Conservation (phyloP, 1,140 invertebrate species). For the Anastatus disparis region DNA sequence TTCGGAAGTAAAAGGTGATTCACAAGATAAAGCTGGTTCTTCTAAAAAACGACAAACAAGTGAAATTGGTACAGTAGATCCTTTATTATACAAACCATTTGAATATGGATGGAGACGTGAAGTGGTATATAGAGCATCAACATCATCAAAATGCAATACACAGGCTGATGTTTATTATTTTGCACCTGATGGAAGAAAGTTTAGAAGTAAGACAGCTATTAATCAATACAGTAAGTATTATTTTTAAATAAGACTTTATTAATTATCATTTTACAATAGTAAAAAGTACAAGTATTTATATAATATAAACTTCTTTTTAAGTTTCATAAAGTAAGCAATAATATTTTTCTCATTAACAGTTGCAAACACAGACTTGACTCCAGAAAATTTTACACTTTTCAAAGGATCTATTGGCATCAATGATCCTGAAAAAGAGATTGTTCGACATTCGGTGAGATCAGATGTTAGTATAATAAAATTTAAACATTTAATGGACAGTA, state of each 20-base stretch:
- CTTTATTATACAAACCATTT: conserved; percentile 67
- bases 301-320: no score
- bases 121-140: conserved; percentile 70
- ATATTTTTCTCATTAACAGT: not conserved
- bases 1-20: not conserved
- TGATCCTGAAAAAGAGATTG: conserved; percentile 74
- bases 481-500: no score
- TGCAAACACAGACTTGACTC: conserved; percentile 55
- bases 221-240: conserved; percentile 1
- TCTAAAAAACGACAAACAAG: not conserved
- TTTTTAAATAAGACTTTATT: not conserved
- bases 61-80: conserved; percentile 50
- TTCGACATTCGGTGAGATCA: conserved; percentile 67
- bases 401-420: conserved; percentile 74
- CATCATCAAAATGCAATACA: conserved; percentile 57
- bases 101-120: conserved; percentile 75
- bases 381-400: conserved; percentile 77
- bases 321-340: no score
- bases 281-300: no score
- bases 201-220: not conserved
- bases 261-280: not conserved
- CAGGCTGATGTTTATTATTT: conserved; percentile 77
- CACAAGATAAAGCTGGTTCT: not conserved
- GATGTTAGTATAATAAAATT: conserved; percentile 10
- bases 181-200: conserved; percentile 69